phyloP scores from a whole-genome alignment of 2,797 vertebrate species.

The Coendou prehensilis region DNA sequence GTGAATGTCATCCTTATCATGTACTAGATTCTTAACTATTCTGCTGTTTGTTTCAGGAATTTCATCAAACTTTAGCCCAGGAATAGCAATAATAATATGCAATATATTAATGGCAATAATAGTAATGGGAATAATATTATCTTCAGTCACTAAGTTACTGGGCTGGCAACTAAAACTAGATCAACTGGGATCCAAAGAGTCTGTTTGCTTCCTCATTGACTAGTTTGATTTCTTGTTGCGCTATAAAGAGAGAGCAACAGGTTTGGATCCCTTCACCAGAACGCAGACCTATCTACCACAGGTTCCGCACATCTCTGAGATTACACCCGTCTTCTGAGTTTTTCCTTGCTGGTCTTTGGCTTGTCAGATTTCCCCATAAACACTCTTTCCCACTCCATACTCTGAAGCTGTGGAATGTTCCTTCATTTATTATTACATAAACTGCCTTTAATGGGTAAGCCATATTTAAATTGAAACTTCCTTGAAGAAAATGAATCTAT shows the following conservation, averaged over 20 bases:
- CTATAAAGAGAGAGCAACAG: neutral
- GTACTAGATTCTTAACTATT: neutral
- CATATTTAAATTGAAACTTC: neutral
- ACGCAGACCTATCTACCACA: neutral
- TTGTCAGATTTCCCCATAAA: too few species aligned
- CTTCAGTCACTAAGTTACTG: neutral
- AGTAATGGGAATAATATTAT: neutral
- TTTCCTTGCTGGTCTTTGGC: neutral
- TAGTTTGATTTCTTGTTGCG: neutral
- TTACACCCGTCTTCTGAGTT: neutral
- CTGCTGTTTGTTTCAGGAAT: neutral
- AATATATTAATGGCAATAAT: neutral
- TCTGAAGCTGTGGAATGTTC: neutral
- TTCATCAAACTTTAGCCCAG: too few species aligned
- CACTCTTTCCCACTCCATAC: neutral
- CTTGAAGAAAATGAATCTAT: neutral
- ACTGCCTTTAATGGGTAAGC: neutral
- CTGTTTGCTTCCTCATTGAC: neutral
- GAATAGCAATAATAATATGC: neutral
- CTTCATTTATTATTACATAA: neutral
- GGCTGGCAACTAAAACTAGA: neutral
- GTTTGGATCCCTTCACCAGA: neutral
- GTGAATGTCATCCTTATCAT: neutral
- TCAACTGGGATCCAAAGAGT: neutral
- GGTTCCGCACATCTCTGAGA: neutral